A percentile compares a stretch with the other conserved stretches of the same genome.
Conservation (phyloP, 2,888 invertebrate genomes). For the Lasioglossum marginatum region DNA sequence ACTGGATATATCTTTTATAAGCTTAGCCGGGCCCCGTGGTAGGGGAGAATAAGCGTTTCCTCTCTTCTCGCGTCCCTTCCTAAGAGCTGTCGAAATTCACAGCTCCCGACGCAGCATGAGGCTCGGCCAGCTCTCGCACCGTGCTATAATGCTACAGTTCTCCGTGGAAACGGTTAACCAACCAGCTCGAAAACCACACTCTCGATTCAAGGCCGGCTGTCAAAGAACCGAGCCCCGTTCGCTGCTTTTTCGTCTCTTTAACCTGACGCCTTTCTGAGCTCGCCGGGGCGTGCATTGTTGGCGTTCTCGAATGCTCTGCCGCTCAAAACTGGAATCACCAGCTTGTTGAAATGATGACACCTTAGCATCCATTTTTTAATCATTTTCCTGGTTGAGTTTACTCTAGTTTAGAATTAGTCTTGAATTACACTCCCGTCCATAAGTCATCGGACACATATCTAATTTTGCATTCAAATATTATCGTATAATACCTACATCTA, state of each 20-base stretch:
- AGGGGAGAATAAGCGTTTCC: conserved; percentile 32
- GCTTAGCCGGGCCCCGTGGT: conserved; percentile 66
- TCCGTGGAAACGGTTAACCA: conserved; percentile 73
- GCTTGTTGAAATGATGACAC: neutral
- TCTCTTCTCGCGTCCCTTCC: conserved; percentile 53
- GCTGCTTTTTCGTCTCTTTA: neutral
- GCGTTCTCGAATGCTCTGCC: neutral
- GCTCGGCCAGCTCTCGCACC: conserved; percentile 40
- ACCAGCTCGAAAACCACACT: conserved; percentile 34
- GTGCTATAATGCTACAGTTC: conserved; percentile 79
- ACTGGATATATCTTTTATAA: conserved; percentile 82
- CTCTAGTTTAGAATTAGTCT: too few relatives aligned
- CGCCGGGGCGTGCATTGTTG: neutral
- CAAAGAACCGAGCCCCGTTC: neutral
- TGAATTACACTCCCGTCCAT: too few relatives aligned
- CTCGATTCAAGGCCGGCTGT: conserved; percentile 35
- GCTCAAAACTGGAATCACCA: neutral
- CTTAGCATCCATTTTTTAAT: neutral
- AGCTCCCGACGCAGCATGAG: conserved; percentile 30
- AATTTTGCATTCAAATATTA: too few relatives aligned
- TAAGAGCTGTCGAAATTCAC: conserved; percentile 56
- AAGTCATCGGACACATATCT: too few relatives aligned
- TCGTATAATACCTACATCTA: too few relatives aligned
- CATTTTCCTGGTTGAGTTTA: neutral
- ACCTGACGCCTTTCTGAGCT: neutral